These are phyloP conservation scores for Fragum sueziense DNA, from an alignment of 2,888 invertebrate genomes.

Conservation along the genomic window DNA sequence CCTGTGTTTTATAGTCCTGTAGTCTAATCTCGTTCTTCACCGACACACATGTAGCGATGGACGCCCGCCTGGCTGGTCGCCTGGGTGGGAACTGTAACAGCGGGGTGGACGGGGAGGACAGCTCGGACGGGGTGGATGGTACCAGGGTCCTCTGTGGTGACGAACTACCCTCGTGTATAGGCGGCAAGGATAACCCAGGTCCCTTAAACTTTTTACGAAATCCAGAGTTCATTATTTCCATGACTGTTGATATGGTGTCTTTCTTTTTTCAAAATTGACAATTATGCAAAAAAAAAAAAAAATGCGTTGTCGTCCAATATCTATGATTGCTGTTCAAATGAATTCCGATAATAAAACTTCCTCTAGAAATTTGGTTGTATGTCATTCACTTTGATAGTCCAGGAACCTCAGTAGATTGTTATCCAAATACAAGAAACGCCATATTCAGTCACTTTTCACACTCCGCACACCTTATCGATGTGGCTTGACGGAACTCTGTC, in stretches of 20 bases:
- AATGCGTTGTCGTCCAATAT: neutral
- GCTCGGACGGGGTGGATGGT: neutral
- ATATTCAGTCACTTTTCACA: no score
- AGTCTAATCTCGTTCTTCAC: conserved; percentile 2
- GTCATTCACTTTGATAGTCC: no score
- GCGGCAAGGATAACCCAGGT: conserved; percentile 17
- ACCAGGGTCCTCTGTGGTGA: neutral
- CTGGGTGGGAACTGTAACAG: neutral
- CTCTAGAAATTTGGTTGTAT: no score
- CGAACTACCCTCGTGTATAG: conserved; percentile 4
- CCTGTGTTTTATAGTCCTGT: conserved; percentile 3
- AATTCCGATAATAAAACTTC: no score
- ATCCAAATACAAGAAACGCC: no score
- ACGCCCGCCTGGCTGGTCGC: conserved; percentile 9
- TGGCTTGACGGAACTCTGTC: no score
- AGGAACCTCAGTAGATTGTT: no score
- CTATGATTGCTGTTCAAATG: neutral
- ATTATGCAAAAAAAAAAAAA: neutral
- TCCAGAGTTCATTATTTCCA: conserved; percentile 5
- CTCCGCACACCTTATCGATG: no score
- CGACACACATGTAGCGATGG: conserved; percentile 1
- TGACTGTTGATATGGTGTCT: neutral
- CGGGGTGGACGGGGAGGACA: no score
- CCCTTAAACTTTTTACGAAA: conserved; percentile 13
- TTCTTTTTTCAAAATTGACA: neutral